Evolutionary conservation across 1,140 invertebrate species (phyloP), one percentile per base, ranked within the genome.

Genomic region (Fopius arisanus): DNA sequence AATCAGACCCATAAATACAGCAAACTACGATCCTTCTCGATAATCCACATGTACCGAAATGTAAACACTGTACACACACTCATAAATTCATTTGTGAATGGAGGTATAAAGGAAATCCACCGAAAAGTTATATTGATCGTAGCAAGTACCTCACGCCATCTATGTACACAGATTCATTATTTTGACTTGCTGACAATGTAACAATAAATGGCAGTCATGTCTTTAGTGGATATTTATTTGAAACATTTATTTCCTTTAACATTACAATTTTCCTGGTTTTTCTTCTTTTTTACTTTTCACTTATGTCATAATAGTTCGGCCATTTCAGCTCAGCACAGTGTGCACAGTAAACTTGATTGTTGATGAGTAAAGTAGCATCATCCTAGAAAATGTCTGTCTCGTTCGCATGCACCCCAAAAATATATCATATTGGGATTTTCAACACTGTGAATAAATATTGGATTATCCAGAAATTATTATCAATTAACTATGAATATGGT

Each of bases 171-270:
- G 40, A 43, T 5, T n/a, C 43, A 12, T 48, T 48, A n/a, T 16
- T 16, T 16, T 48, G 33, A 48, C 43, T 48, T n/a, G 43, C 16
- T 7, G n/a, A n/a, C n/a, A n/a, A 48, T 16, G 10, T 43, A 14
- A 12, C 41, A 43, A 43, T 43, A 16, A 43, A 16, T 7, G 14
- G 4, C 9, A 43, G 41, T 37, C 16, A 31, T 26, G 28, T 23
- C 12, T 71, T 76, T 72, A 68, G 72, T 77, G 77, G 75, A 77
- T 80, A 83, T 83, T 83, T 83, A 84, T 84, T 84, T 83, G 79
- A 82, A 83, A 81, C 75, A 1, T 16, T 65, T 37, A 2, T 77
- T 76, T 80, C 65, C 78, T 77, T 79, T 73, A 79, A 78, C 72
- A 29, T 76, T 78, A 80, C 80, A 77, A 75, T 78, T 74, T 65